Percentiles rank a stretch among this genome's conserved stretches.
Conservation (phyloP, 2,888 invertebrate species). For the Ormyrus labotus region DNA sequence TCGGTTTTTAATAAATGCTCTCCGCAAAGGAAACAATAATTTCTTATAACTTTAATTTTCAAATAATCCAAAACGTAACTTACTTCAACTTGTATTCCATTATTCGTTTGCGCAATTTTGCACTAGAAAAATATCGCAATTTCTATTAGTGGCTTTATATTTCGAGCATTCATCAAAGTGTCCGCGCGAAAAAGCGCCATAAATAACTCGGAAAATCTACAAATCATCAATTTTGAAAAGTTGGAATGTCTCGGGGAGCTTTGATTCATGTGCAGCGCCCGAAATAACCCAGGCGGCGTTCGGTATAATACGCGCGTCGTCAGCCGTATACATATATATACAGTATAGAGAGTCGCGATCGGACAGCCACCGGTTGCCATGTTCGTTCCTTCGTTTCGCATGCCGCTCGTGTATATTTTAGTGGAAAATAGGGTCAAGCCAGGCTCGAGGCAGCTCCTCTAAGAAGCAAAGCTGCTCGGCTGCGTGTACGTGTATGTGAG, state of each 20-base stretch:
- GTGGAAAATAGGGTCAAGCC: conserved; percentile 71
- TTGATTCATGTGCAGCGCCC: conserved; percentile 5
- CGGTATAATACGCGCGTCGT: neutral
- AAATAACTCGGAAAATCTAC: neutral
- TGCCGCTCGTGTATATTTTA: conserved; percentile 69
- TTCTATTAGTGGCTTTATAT: no score
- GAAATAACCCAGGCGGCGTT: neutral
- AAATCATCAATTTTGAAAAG: conserved; percentile 13
- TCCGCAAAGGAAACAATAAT: no score
- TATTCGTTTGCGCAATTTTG: no score
- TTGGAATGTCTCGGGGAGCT: neutral
- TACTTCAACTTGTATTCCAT: no score
- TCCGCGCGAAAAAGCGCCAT: neutral
- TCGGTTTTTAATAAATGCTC: no score
- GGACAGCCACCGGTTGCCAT: conserved; percentile 60
- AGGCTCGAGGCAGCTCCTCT: conserved; percentile 61
- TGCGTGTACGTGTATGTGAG: neutral
- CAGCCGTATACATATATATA: neutral
- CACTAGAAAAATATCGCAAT: no score
- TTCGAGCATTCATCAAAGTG: neutral
- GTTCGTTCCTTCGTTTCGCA: conserved; percentile 65
- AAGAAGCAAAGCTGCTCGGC: conserved; percentile 52
- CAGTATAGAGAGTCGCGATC: conserved; percentile 52
- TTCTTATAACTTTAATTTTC: no score
- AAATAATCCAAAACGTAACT: no score